Base-by-base conservation (phyloP, 2,888 invertebrate genomes). In the Rotaria magnacalcarata region DNA sequence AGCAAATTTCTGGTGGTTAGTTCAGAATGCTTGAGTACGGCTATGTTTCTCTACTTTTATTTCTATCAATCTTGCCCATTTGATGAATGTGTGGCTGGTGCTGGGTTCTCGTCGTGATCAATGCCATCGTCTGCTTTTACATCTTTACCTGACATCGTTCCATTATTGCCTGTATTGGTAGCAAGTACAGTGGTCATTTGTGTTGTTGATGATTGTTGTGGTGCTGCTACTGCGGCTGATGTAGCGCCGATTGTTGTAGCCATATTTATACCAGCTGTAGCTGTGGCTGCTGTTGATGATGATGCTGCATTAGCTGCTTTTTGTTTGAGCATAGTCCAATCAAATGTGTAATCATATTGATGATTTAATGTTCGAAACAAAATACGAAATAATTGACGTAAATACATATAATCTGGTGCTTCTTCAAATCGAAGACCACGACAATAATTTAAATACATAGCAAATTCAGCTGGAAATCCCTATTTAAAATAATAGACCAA, bases 361-460 rank as follows among this genome's bases (percentile, higher is more conserved):
- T 98, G 97, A 93, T 97, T 98, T 91, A 99, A 94, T 89, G 98
- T 99, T 92, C 98, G 95, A 94, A 99, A 99, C 91, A 99, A 93
- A 92, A 99, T 99, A 92, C 98, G 95, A 94, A 96, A 97, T 91
- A 97, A 92, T 93, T 99, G 99, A 91, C 99, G 94, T 90, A 99
- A 94, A 93, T 99, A 99, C 97, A 98, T 97, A 93, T 99, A 99
- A 92, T 99, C 98, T 41, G 99, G 99, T 87, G 95, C 94, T 92
- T 99, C 99, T 92, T 99, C 98, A 92, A 99, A 99, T 89, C 96
- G 94, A 90, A 99, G 93, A 87, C 97, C 97, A 91, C 98, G 95
- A 92, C 97, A 96, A 93, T 99, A 99, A 93, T 98, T 98, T 92
- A 99, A 94, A 93, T 98, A 99, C 97, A 98, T 99, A 89, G 97